phyloP scores from a whole-genome alignment of 2,888 invertebrate genomes.

The Oscheius sp. region DNA sequence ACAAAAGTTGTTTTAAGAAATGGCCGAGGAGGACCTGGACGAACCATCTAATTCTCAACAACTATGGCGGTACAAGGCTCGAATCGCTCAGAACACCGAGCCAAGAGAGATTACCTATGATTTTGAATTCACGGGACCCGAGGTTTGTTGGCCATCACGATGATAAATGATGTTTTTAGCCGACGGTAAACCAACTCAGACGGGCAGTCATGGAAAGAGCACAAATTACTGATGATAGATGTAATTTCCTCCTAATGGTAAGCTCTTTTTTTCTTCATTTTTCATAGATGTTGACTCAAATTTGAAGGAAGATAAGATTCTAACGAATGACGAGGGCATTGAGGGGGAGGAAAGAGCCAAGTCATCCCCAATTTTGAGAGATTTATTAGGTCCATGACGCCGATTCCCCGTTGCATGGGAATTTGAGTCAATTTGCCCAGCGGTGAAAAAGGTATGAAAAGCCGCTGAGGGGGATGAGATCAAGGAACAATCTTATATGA shows the following conservation, averaged over 20 bases:
- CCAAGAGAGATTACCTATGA: slow-evolving; percentile 3
- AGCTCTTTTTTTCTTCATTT: background rate
- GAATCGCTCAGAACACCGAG: slow-evolving; percentile 8
- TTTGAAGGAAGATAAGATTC: too few species aligned
- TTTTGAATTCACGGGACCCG: background rate
- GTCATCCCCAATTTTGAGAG: too few species aligned
- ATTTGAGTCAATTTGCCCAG: too few species aligned
- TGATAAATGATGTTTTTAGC: background rate
- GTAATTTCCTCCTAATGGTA: slow-evolving; percentile 10
- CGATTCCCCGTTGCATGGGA: too few species aligned
- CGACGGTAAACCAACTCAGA: slow-evolving; percentile 5
- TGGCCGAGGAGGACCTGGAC: background rate
- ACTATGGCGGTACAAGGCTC: slow-evolving; percentile 10
- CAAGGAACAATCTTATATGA: too few species aligned
- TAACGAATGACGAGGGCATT: slow-evolving; percentile 98
- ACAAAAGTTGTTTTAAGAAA: too few species aligned
- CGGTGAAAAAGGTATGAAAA: too few species aligned
- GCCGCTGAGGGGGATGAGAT: too few species aligned
- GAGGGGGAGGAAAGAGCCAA: slow-evolving; percentile 91
- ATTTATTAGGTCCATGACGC: too few species aligned
- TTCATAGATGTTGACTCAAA: too few species aligned
- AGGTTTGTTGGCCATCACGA: background rate
- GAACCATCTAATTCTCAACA: background rate
- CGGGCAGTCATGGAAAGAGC: slow-evolving; percentile 11
- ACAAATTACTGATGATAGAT: background rate